Evolutionary conservation across 2,113 vertebrate genomes (phyloP), one percentile per base, ranked within the genome.

Genomic region (Lagenorhynchus albirostris): DNA sequence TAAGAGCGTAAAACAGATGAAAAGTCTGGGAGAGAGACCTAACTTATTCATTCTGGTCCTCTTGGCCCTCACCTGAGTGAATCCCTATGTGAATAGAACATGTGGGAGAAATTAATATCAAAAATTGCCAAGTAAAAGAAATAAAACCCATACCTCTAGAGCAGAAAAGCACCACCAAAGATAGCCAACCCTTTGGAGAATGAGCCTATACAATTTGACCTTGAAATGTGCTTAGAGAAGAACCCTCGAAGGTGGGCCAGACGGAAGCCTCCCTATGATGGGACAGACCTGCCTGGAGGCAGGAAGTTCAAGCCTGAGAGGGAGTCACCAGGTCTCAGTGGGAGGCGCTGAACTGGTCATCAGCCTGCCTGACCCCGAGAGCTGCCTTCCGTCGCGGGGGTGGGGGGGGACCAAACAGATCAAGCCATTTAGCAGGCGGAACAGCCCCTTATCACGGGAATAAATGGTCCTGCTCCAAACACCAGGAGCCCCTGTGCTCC

Each of bases 91-190:
- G 55, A 76, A 18, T 26, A 55, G 44, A 67, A 79, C 55, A 73
- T 17, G 36, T 25, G 55, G 29, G 41, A 38, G n/a, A 74, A 74
- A 85, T 23, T 47, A 80, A 84, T 36, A 2, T 25, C 1, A 62
- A 62, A 60, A 68, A 89, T 44, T 68, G 9, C 33, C 41, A 80
- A 95, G 17, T 58, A 38, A 65, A 77, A 79, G 25, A 68, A 83
- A 36, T 1, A 41, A 94, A 71, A 58, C 4, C 5, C 10, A 53
- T 31, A 60, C 91, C 92, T 63, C 47, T 44, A 29, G 81, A 21
- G 50, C 33, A 62, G 47, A 89, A 73, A 83, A 50, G n/a, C 5
- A 53, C 33, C 26, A 81, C 15, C 44, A 65, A 47, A 94, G 55
- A 41, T 0, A 92, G 41, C 25, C 26, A 63, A 15, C 29, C 10